These are phyloP conservation scores for Prunella himalayana DNA, from an alignment of 2,113 vertebrate species.

Conservation along the genomic window DNA sequence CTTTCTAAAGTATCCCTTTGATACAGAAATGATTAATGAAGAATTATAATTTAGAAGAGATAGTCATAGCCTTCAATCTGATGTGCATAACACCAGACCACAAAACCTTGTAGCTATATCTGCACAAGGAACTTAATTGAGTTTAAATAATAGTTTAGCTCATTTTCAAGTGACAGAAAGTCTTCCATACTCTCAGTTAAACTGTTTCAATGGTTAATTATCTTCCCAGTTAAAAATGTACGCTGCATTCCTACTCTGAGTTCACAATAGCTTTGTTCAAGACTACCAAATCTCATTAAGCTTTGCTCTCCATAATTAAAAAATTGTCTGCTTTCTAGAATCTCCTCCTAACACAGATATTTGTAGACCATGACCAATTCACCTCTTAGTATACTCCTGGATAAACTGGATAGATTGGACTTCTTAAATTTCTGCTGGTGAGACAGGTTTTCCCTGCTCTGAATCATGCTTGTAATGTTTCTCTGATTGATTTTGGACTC, in stretches of 20 bases:
- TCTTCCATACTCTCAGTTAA: neutral
- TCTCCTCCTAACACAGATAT: neutral
- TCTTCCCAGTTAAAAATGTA: neutral
- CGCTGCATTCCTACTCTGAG: neutral
- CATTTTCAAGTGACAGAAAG: neutral
- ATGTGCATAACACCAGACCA: neutral
- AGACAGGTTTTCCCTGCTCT: neutral
- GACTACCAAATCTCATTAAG: neutral
- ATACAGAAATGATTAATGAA: constrained; percentile 39
- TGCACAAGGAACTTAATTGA: neutral
- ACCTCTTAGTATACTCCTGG: neutral
- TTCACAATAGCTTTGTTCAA: neutral
- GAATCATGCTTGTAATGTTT: neutral
- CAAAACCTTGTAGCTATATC: neutral
- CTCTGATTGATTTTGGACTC: neutral
- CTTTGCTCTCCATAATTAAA: neutral
- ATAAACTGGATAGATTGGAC: neutral
- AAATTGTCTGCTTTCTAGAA: neutral
- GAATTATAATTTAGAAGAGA: constrained; percentile 5
- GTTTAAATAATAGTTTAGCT: constrained; percentile 21
- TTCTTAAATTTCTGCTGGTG: neutral
- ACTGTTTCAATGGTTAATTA: constrained; percentile 1
- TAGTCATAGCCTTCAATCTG: neutral
- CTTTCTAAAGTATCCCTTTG: neutral
- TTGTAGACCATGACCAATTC: neutral